These are phyloP conservation scores for Watsonalla cultraria DNA, from an alignment of 2,888 invertebrate genomes.

Conservation along the genomic window DNA sequence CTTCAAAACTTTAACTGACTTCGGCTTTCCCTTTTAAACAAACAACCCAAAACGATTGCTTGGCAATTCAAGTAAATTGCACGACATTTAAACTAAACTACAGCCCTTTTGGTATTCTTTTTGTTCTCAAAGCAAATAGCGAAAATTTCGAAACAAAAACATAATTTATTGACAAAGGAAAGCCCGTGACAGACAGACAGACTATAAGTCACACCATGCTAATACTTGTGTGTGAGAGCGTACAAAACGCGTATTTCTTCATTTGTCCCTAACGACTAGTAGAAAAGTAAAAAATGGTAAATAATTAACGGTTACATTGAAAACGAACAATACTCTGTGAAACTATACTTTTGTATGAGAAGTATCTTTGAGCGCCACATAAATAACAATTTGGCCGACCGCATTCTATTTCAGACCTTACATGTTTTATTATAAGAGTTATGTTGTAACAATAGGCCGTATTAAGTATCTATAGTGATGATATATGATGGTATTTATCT, in stretches of 20 bases:
- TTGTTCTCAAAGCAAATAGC: conserved; percentile 4
- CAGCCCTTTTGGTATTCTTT: background rate
- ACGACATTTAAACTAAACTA: too few species aligned
- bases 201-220: conserved; percentile 17
- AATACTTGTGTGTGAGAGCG: conserved; percentile 6
- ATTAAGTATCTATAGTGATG: too few species aligned
- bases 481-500: background rate
- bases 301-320: conserved; percentile 38
- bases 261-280: conserved; percentile 25
- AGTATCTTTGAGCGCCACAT: background rate
- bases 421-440: background rate
- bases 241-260: conserved; percentile 20
- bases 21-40: too few species aligned
- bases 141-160: conserved; percentile 9
- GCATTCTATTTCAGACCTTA: background rate
- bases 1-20: too few species aligned
- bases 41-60: too few species aligned
- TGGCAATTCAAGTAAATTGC: too few species aligned
- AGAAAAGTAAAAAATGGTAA: conserved; percentile 29
- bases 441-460: too few species aligned
- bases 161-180: conserved; percentile 26
- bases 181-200: conserved; percentile 17
- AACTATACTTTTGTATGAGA: conserved; percentile 25
- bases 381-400: background rate
- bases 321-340: conserved; percentile 30